These are phyloP conservation scores for Turdus rufiventris DNA, from an alignment of 2,113 vertebrate species.

Conservation along the genomic window DNA sequence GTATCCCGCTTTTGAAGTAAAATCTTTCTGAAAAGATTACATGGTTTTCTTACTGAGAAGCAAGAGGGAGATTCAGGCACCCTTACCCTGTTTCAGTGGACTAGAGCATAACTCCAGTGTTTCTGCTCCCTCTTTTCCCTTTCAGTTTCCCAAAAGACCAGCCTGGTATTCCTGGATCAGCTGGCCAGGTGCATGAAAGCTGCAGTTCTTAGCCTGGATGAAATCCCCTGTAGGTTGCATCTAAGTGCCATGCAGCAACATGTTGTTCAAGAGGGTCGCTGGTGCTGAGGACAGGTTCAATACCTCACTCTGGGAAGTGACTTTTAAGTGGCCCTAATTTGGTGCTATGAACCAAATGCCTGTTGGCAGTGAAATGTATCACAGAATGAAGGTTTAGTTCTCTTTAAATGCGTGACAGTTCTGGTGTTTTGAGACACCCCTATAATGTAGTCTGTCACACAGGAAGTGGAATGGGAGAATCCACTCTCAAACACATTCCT, in stretches of 20 bases:
- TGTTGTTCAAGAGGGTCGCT: background rate
- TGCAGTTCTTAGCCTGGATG: background rate
- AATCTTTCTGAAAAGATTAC: background rate
- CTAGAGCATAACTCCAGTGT: fast-evolving
- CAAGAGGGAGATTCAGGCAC: background rate
- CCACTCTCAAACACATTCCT: background rate
- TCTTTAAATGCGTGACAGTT: background rate
- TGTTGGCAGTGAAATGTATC: background rate
- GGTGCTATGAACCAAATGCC: background rate
- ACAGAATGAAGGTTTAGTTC: background rate
- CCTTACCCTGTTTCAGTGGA: background rate
- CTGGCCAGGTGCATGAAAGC: background rate
- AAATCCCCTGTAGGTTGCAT: background rate
- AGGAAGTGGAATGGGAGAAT: background rate
- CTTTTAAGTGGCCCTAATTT: background rate
- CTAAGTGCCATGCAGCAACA: background rate
- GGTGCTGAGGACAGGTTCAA: background rate
- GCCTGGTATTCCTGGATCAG: background rate
- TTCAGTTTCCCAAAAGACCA: background rate
- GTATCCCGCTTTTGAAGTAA: background rate
- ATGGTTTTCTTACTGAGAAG: background rate
- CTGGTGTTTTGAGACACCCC: background rate
- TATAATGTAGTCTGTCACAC: fast-evolving
- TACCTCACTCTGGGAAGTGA: background rate
- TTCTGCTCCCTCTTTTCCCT: background rate